Percentiles rank a stretch among this genome's conserved stretches.
Evolutionary conservation across 2,113 vertebrate genomes (phyloP).

Genomic region (Rhinolophus sinicus): DNA sequence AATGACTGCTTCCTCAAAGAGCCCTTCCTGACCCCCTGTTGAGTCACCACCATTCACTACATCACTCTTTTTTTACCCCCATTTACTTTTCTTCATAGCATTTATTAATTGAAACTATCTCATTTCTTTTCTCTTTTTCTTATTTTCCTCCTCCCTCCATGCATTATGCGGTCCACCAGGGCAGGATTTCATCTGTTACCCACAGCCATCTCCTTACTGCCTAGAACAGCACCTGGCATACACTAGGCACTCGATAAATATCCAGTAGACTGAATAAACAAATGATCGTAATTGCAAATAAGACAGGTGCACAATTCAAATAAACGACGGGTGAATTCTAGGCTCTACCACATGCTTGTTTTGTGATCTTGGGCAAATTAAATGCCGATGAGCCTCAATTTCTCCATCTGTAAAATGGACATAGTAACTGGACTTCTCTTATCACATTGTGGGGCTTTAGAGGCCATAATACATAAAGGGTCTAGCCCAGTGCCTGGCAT

Average conservation of each 20-base stretch:
- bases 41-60: neutral
- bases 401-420: neutral
- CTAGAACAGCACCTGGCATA: neutral
- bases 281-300: fast-evolving
- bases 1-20: neutral
- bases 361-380: neutral
- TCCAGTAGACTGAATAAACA: neutral
- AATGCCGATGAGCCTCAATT: neutral
- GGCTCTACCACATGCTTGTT: neutral
- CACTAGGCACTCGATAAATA: neutral
- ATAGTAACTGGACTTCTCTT: neutral
- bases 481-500: fast-evolving
- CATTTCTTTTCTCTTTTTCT: neutral
- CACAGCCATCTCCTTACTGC: fast-evolving
- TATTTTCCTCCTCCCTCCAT: neutral
- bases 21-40: neutral
- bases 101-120: fast-evolving
- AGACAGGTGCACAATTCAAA: neutral
- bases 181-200: too few relatives aligned
- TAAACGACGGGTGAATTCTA: neutral
- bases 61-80: neutral
- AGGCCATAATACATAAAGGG: neutral
- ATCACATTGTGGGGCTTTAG: fast-evolving
- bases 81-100: neutral
- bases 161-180: neutral